phyloP scores from a whole-genome alignment of 1,140 invertebrate species.

The Penaeus japonicus region DNA sequence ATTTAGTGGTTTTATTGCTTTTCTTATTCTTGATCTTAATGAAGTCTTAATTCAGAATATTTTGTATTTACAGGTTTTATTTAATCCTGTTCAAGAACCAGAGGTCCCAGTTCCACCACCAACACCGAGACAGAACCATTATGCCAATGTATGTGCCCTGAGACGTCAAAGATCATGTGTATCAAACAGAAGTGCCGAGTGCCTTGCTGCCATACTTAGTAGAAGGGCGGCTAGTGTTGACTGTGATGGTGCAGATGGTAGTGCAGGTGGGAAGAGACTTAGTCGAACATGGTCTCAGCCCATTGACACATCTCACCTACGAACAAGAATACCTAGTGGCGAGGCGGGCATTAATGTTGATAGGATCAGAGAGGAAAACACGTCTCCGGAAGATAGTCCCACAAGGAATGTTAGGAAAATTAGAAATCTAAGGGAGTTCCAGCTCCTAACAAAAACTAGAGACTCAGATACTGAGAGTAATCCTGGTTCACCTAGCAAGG shows the following conservation, averaged over 20 bases:
- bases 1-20: too few species aligned
- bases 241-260: slow-evolving; percentile 16
- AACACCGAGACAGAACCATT: slow-evolving; percentile 53
- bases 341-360: slow-evolving; percentile 30
- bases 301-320: slow-evolving; percentile 30
- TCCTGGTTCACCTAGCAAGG: slow-evolving; percentile 32
- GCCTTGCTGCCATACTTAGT: slow-evolving; percentile 49
- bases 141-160: slow-evolving; percentile 57
- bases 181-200: slow-evolving; percentile 53
- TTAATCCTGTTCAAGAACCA: slow-evolving; percentile 52
- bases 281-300: slow-evolving; percentile 45
- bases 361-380: slow-evolving; percentile 42
- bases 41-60: neutral
- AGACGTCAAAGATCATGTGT: slow-evolving; percentile 51
- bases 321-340: slow-evolving; percentile 38
- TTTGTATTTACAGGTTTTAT: slow-evolving; percentile 41
- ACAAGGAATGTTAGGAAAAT: slow-evolving; percentile 55
- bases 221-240: slow-evolving; percentile 49
- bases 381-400: slow-evolving; percentile 49
- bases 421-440: slow-evolving; percentile 62
- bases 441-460: slow-evolving; percentile 49
- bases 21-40: too few species aligned
- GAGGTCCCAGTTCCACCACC: slow-evolving; percentile 10
- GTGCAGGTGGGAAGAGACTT: slow-evolving; percentile 35
- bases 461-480: slow-evolving; percentile 47